phyloP scores from a whole-genome alignment of 2,797 vertebrate genomes.

The Melanotaenia parkinsoni region DNA sequence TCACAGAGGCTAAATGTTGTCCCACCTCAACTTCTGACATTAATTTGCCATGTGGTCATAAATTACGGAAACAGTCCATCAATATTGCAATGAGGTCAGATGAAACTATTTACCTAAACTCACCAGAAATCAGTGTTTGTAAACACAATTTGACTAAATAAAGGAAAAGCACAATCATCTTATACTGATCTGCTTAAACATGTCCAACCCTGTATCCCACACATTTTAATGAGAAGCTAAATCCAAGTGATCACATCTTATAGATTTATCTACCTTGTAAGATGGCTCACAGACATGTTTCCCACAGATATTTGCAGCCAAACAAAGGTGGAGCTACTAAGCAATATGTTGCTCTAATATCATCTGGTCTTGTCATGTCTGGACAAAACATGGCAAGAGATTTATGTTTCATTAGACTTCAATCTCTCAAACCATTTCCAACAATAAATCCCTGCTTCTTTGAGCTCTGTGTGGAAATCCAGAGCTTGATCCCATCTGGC shows the following conservation, averaged over 20 bases:
- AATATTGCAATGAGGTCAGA: background rate
- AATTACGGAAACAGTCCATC: background rate
- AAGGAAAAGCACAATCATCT: background rate
- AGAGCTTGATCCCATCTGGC: background rate
- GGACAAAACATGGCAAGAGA: background rate
- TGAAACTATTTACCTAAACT: background rate
- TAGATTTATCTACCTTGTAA: background rate
- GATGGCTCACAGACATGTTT: background rate
- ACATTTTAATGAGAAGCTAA: background rate
- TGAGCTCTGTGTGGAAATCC: background rate
- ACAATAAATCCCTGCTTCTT: background rate
- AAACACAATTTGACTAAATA: background rate
- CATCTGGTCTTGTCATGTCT: background rate
- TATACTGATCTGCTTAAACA: background rate
- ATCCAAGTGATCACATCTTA: background rate
- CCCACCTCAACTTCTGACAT: background rate
- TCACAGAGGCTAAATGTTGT: background rate
- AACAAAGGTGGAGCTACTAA: background rate
- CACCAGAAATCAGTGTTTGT: background rate
- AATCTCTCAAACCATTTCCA: background rate
- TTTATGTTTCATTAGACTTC: background rate
- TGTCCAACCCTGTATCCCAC: background rate
- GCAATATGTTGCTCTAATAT: background rate
- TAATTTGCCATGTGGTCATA: too few relatives aligned
- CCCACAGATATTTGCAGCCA: conserved; percentile 11